These are phyloP conservation scores for Ochlodes sylvanus DNA, from an alignment of 2,888 invertebrate species.

Conservation along the genomic window DNA sequence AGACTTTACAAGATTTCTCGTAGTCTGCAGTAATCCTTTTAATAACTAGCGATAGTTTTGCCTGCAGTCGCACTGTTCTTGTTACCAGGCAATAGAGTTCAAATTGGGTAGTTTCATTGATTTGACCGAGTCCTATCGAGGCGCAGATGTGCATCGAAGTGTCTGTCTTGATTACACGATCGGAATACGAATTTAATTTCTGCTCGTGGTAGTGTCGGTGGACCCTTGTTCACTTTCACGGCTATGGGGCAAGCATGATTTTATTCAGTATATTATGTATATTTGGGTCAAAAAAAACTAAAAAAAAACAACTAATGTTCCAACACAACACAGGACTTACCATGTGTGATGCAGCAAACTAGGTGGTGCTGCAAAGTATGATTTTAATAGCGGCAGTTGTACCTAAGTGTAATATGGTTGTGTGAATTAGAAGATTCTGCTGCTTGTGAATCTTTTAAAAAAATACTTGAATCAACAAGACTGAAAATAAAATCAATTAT, in stretches of 20 bases:
- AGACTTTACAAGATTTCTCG: slow-evolving; percentile 29
- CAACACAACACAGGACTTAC: no score
- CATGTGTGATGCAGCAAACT: no score
- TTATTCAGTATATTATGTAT: background rate
- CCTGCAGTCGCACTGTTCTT: slow-evolving; percentile 13
- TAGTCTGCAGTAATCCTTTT: slow-evolving; percentile 63
- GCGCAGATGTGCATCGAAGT: slow-evolving; percentile 76
- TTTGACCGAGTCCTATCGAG: slow-evolving; percentile 47
- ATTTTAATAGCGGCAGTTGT: no score
- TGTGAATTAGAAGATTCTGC: no score
- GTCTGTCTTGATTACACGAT: slow-evolving; percentile 76
- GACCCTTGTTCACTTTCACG: slow-evolving; percentile 40
- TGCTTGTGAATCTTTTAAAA: no score
- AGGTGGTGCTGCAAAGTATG: no score
- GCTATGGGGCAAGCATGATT: slow-evolving; percentile 33
- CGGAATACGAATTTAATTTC: slow-evolving; percentile 74
- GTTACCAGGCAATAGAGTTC: slow-evolving; percentile 46
- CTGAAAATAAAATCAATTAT: no score
- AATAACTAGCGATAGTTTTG: slow-evolving; percentile 41
- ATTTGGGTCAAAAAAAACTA: no score
- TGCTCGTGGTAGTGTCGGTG: slow-evolving; percentile 47
- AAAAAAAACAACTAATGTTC: no score
- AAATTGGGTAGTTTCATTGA: slow-evolving; percentile 40
- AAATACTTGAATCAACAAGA: no score
- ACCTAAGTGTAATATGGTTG: no score